Evolutionary conservation across 2,888 invertebrate species (phyloP).

Genomic region (Apocheima hispidaria): DNA sequence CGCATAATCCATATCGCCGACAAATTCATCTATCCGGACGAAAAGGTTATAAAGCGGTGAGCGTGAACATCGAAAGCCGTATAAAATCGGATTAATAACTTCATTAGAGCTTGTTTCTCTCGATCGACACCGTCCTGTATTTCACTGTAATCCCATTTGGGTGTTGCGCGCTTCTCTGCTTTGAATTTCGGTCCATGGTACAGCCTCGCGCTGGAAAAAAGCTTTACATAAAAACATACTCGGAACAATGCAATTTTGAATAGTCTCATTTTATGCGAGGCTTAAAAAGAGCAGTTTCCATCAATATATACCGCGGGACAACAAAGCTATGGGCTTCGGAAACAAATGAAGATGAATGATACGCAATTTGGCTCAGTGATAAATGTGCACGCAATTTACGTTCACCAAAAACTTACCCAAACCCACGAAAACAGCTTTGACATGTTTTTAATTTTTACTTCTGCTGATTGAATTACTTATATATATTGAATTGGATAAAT

Average conservation of each 20-base stretch:
- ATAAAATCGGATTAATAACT: slow-evolving; percentile 85
- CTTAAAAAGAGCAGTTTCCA: slow-evolving; percentile 29
- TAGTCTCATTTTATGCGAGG: slow-evolving; percentile 36
- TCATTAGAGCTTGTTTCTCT: slow-evolving; percentile 84
- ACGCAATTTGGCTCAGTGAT: slow-evolving; percentile 8
- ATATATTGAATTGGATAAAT: not conserved
- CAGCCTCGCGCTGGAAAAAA: slow-evolving; percentile 49
- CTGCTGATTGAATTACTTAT: not conserved
- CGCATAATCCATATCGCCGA: slow-evolving; percentile 42
- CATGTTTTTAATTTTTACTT: not conserved
- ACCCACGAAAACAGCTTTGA: slow-evolving; percentile 10
- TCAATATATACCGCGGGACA: slow-evolving; percentile 29
- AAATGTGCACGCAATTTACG: not conserved
- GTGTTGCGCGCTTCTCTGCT: slow-evolving; percentile 64
- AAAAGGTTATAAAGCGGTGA: slow-evolving; percentile 64
- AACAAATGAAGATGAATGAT: slow-evolving; percentile 26
- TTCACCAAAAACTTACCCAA: slow-evolving; percentile 8
- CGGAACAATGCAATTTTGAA: slow-evolving; percentile 40
- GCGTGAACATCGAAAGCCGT: slow-evolving; percentile 73
- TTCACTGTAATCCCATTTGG: slow-evolving; percentile 84
- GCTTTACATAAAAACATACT: slow-evolving; percentile 42
- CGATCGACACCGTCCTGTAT: slow-evolving; percentile 81
- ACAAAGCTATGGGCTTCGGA: slow-evolving; percentile 19
- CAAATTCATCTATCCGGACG: slow-evolving; percentile 57
- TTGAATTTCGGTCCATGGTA: slow-evolving; percentile 61